Evolutionary conservation across 2,797 vertebrate genomes (phyloP).

Genomic region (Micropoecilia bifurca): DNA sequence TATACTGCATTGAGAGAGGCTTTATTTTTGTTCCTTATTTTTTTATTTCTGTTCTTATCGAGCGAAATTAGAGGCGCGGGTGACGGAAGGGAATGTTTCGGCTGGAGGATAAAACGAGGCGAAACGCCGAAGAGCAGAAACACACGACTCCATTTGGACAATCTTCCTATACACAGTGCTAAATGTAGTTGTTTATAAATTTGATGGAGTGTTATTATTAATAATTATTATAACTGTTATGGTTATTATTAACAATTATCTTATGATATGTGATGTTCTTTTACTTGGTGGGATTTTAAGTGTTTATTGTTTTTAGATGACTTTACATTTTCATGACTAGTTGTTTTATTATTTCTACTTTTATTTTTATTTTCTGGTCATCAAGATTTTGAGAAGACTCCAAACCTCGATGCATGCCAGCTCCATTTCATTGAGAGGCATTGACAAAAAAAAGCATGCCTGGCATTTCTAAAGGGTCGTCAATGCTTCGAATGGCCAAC

Average conservation of each 20-base stretch:
- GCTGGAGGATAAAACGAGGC: slow-evolving; percentile 56
- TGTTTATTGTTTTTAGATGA: slow-evolving; percentile 87
- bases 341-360: slow-evolving; percentile 71
- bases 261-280: slow-evolving; percentile 85
- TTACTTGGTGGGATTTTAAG: slow-evolving; percentile 85
- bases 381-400: slow-evolving; percentile 77
- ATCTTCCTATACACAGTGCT: slow-evolving; percentile 88
- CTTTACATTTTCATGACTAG: slow-evolving; percentile 79
- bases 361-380: slow-evolving; percentile 74
- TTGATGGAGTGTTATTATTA: slow-evolving; percentile 88
- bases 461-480: slow-evolving; percentile 62
- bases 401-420: slow-evolving; percentile 81
- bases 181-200: slow-evolving; percentile 88
- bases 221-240: slow-evolving; percentile 87
- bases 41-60: slow-evolving; percentile 20
- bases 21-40: slow-evolving; percentile 32
- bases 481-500: slow-evolving; percentile 52
- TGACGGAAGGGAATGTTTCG: slow-evolving; percentile 44
- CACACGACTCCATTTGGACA: slow-evolving; percentile 79
- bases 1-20: slow-evolving; percentile 41
- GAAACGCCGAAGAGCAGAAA: slow-evolving; percentile 70
- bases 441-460: slow-evolving; percentile 69
- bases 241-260: slow-evolving; percentile 87
- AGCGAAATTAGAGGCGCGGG: slow-evolving; percentile 37
- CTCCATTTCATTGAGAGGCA: slow-evolving; percentile 81